Evolutionary conservation across 2,888 invertebrate genomes (phyloP), one percentile per base, ranked within the genome.

Genomic region (Watsonalla cultraria): DNA sequence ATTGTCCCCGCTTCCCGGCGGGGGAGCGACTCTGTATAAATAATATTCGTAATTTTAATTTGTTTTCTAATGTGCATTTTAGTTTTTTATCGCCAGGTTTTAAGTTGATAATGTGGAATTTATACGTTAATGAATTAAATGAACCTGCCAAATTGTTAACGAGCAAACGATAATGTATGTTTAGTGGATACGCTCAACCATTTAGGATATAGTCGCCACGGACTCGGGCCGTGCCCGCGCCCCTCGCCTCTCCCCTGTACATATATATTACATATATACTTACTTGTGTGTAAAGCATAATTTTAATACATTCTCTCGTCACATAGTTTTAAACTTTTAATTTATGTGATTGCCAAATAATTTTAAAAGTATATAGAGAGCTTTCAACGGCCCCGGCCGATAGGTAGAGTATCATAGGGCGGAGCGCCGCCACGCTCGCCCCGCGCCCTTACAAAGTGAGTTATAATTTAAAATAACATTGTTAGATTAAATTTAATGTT

Each of bases 401-500:
- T 74, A 72, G 68, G 68, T 76, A 80, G 80, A 80, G 75, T 80
- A 77, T 74, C 69, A 62, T 70, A 69, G 66, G 64, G 65, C 61
- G 68, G 69, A 54, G 60, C 57, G 69, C 48, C 76, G 71, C 79
- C 24, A 70, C 81, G 80, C 72, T 65, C 78, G 74, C 78, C 66
- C 60, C 74, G 78, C 80, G 72, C 75, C 77, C 72, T 68, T 72
- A 76, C 86, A 84, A 85, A 83, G 83, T 88, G 89, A 88, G 80
- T 90, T 90, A 89, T 90, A 83, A 88, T 90, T 90, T 90, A 88
- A 88, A 87, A 83, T 89, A 88, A 89, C 87, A 88, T 81, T 89
- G 88, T 88, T 90, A 90, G 90, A 90, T 90, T 90, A 90, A 90
- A 90, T 89, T 89, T 90, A 90, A 90, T 90, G 79, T 90, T 90